Percentiles rank a stretch among this genome's conserved stretches.
Conservation (phyloP, 92 coral and sea anemone species). For the Epizoanthus scotinus region DNA sequence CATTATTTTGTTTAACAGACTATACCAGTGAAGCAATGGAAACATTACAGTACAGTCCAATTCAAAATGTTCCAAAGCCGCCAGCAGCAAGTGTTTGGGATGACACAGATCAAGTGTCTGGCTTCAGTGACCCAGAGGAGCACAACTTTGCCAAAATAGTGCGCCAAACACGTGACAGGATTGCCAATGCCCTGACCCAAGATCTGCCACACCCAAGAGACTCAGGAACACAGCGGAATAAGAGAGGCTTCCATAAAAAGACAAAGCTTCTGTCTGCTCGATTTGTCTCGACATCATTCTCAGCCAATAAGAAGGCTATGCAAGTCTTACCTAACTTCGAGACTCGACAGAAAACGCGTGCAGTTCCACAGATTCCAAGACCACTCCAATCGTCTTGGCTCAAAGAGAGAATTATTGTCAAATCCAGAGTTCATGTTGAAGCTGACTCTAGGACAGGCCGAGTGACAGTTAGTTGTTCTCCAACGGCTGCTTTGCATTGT, state of each 20-base stretch:
- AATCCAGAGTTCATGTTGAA: constrained; percentile 5
- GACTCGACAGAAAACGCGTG: not conserved
- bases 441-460: not conserved
- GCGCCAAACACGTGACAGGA: constrained; percentile 29
- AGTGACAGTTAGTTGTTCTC: constrained; percentile 5
- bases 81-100: not conserved
- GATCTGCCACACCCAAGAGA: not conserved
- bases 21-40: constrained; percentile 10
- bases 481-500: not conserved
- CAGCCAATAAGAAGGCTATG: constrained; percentile 5
- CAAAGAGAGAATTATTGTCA: constrained; percentile 28
- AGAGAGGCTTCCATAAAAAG: not conserved
- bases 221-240: not conserved
- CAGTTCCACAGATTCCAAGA: not conserved
- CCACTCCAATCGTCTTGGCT: not conserved
- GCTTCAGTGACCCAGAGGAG: not conserved
- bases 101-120: not conserved
- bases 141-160: constrained; percentile 9
- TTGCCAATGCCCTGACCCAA: constrained; percentile 20
- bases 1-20: constrained; percentile 6
- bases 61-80: not conserved
- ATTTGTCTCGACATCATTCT: constrained; percentile 7
- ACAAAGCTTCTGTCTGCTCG: constrained; percentile 1
- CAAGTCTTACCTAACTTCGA: constrained; percentile 5
- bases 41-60: not conserved